Conservation (phyloP, 2,888 invertebrate species). For the Campoplex capitator region DNA sequence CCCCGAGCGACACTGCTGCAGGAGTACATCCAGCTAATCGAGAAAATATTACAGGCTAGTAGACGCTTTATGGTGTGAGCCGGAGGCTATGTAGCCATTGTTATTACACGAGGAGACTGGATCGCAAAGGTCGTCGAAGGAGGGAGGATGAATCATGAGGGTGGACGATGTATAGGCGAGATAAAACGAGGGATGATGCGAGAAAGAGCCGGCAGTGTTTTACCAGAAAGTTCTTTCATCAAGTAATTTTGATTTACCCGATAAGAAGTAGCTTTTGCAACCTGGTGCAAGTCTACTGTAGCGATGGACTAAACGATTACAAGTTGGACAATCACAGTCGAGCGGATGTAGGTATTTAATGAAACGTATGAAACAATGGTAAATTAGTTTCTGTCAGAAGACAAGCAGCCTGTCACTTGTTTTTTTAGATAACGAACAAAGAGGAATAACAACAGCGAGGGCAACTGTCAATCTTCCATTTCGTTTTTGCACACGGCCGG, state of each 20-base stretch:
- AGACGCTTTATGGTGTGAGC: constrained; percentile 57
- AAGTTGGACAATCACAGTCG: not conserved
- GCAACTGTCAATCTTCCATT: constrained; percentile 13
- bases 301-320: not conserved
- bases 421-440: not conserved
- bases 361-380: not conserved
- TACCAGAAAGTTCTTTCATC: constrained; percentile 7
- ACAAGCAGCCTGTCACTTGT: not conserved
- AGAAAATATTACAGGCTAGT: constrained; percentile 66
- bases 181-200: constrained; percentile 28
- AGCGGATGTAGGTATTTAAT: not conserved
- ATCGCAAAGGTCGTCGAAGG: constrained; percentile 14
- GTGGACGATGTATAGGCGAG: constrained; percentile 2
- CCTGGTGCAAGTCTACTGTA: not conserved
- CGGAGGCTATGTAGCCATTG: constrained; percentile 55
- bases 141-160: constrained; percentile 1
- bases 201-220: constrained; percentile 22
- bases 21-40: constrained; percentile 67
- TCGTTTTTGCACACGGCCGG: not conserved
- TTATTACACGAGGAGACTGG: constrained; percentile 54
- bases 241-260: constrained; percentile 45
- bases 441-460: not conserved
- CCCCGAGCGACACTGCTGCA: not conserved
- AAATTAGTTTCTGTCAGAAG: not conserved
- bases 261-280: constrained; percentile 13